These are phyloP conservation scores for Pocillopora grandis DNA, from an alignment of 92 coral and sea anemone genomes.

Conservation along the genomic window DNA sequence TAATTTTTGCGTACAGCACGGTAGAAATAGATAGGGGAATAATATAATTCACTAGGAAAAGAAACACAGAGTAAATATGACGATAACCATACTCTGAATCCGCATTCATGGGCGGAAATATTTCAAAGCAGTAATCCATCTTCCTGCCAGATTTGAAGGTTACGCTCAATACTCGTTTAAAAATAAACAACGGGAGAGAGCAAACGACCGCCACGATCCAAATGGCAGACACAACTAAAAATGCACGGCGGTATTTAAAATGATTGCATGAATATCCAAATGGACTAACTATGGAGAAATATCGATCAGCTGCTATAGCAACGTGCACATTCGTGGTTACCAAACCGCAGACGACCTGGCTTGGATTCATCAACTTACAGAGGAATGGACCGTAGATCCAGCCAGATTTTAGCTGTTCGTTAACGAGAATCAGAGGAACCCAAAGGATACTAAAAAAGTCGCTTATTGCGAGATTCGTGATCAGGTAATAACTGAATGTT, in stretches of 20 bases:
- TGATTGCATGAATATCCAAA: conserved; percentile 24
- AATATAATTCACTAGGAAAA: conserved; percentile 59
- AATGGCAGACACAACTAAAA: conserved; percentile 30
- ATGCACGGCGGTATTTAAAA: conserved; percentile 8
- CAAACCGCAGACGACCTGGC: conserved; percentile 68
- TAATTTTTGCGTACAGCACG: conserved; percentile 45
- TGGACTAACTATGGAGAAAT: conserved; percentile 55
- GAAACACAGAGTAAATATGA: conserved; percentile 56
- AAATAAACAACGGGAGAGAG: conserved; percentile 52
- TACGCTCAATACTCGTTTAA: conserved; percentile 25
- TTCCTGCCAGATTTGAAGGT: conserved; percentile 19
- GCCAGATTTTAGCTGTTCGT: conserved; percentile 43
- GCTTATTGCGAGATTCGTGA: conserved; percentile 56
- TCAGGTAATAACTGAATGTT: conserved; percentile 62
- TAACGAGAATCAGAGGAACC: conserved; percentile 57
- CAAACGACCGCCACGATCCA: conserved; percentile 48
- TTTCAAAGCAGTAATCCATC: conserved; percentile 40
- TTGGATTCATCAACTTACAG: conserved; percentile 62
- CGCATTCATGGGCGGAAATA: conserved; percentile 45
- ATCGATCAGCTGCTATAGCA: conserved; percentile 60
- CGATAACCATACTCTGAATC: conserved; percentile 37
- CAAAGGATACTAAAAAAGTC: conserved; percentile 64
- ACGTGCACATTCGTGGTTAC: conserved; percentile 71
- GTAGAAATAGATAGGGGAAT: conserved; percentile 52
- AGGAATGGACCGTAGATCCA: conserved; percentile 63